Evolutionary conservation across 2,888 invertebrate genomes (phyloP).

Genomic region (Sesamia inferens): DNA sequence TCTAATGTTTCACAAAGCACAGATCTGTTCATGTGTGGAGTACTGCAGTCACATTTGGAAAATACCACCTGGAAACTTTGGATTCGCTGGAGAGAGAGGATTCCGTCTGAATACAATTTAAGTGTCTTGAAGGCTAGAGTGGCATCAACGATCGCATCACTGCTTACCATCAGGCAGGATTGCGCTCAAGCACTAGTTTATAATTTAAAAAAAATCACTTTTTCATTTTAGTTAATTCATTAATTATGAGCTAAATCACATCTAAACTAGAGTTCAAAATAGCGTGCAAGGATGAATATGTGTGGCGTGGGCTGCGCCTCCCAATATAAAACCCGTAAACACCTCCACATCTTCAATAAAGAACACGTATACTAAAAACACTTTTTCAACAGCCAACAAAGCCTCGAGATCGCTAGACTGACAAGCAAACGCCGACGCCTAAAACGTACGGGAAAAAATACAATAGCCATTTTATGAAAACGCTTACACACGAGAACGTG

Average conservation of each 20-base stretch:
- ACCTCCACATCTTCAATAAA: not conserved
- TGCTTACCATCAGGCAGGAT: no score
- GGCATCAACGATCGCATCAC: no score
- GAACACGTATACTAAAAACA: not conserved
- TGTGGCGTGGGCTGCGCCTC: not conserved
- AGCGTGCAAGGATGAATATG: not conserved
- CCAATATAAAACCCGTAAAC: not conserved
- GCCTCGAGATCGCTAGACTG: not conserved
- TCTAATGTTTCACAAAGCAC: no score
- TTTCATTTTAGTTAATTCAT: not conserved
- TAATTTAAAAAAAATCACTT: not conserved
- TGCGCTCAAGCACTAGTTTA: no score
- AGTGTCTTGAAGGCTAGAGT: no score
- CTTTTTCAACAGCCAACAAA: not conserved
- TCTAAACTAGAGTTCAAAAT: not conserved
- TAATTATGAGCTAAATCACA: not conserved
- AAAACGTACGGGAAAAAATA: constrained; percentile 3
- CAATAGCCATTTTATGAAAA: constrained; percentile 28
- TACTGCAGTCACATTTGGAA: no score
- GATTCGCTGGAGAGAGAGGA: no score
- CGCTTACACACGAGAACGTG: constrained; percentile 14
- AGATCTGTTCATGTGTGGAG: no score
- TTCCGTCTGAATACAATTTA: no score
- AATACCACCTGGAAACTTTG: no score
- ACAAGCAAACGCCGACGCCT: not conserved